These are phyloP conservation scores for Phyllopteryx taeniolatus DNA, from an alignment of 2,113 vertebrate genomes.

Conservation along the genomic window DNA sequence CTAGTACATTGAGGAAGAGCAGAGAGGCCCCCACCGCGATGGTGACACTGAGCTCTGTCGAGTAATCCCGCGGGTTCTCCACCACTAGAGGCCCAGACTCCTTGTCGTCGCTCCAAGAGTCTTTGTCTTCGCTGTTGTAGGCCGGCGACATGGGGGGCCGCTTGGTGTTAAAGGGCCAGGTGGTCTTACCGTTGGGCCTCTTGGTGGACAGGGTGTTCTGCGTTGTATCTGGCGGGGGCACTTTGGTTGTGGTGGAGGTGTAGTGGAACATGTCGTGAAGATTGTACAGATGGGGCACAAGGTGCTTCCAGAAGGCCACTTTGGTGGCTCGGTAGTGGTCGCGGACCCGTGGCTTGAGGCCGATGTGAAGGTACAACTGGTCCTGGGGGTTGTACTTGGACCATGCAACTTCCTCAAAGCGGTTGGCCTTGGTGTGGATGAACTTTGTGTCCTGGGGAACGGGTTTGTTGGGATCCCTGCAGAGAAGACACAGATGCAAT, in stretches of 20 bases:
- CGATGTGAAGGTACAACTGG: conserved; percentile 97
- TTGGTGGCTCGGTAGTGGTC: conserved; percentile 99
- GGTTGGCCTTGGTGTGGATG: conserved; percentile 99
- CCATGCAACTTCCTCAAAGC: conserved; percentile 98
- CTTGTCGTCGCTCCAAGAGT: conserved; percentile 85
- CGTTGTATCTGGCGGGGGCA: conserved; percentile 92
- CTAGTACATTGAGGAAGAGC: conserved; percentile 95
- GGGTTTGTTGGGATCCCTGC: conserved; percentile 96
- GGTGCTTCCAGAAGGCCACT: conserved; percentile 98
- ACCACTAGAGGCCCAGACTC: conserved; percentile 83
- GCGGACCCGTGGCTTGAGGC: conserved; percentile 93
- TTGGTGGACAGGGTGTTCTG: conserved; percentile 93
- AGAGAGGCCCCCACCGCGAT: conserved; percentile 96
- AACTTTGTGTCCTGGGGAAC: conserved; percentile 99
- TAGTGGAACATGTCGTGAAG: conserved; percentile 99
- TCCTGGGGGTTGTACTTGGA: conserved; percentile 98
- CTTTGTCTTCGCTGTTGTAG: conserved; percentile 89
- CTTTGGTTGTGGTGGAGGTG: conserved; percentile 96
- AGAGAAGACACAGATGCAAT: conserved; percentile 31
- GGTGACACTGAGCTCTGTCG: conserved; percentile 96
- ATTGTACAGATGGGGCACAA: conserved; percentile 97
- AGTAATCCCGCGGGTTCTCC: conserved; percentile 95
- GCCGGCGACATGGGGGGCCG: conserved; percentile 91
- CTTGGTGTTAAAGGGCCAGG: conserved; percentile 89
- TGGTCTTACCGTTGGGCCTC: conserved; percentile 85